These are phyloP conservation scores for Rhyzopertha dominica DNA, from an alignment of 1,140 invertebrate species.

Conservation along the genomic window DNA sequence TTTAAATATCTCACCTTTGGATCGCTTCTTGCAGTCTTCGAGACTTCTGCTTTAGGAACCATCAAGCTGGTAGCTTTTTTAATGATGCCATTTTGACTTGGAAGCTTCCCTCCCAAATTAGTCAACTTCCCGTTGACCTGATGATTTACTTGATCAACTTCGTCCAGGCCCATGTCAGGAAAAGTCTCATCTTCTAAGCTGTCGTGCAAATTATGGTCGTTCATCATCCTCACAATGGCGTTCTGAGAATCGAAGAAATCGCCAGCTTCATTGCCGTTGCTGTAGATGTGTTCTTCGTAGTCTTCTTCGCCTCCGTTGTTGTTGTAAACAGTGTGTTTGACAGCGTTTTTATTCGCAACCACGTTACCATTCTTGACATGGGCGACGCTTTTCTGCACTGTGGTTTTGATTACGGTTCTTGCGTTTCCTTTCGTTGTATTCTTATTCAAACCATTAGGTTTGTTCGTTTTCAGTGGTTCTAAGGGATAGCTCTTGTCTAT, in stretches of 20 bases:
- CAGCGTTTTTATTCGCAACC: conserved; percentile 25
- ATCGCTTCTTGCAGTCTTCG: too few species aligned
- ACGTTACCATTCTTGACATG: conserved; percentile 32
- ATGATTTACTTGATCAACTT: conserved; percentile 20
- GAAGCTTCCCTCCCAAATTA: conserved; percentile 40
- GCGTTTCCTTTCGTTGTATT: conserved; percentile 7
- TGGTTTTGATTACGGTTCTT: conserved; percentile 26
- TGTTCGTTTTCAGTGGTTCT: conserved; percentile 58
- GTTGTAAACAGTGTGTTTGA: conserved; percentile 26
- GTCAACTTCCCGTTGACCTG: conserved; percentile 36
- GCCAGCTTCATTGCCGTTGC: too few species aligned
- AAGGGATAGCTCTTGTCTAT: conserved; percentile 77
- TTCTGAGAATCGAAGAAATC: conserved; percentile 20
- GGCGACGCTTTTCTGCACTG: conserved; percentile 24
- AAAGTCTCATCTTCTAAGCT: conserved; percentile 40
- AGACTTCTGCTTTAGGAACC: too few species aligned
- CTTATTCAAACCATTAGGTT: not conserved
- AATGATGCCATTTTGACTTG: conserved; percentile 36
- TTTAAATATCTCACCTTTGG: too few species aligned
- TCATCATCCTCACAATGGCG: conserved; percentile 37
- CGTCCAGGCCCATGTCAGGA: conserved; percentile 33
- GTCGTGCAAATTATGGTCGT: conserved; percentile 35
- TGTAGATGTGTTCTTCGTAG: conserved; percentile 24
- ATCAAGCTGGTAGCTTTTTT: too few species aligned
- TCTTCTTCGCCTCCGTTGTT: conserved; percentile 33